Evolutionary conservation across 2,113 vertebrate species (phyloP).

Genomic region (Aegithalos caudatus): DNA sequence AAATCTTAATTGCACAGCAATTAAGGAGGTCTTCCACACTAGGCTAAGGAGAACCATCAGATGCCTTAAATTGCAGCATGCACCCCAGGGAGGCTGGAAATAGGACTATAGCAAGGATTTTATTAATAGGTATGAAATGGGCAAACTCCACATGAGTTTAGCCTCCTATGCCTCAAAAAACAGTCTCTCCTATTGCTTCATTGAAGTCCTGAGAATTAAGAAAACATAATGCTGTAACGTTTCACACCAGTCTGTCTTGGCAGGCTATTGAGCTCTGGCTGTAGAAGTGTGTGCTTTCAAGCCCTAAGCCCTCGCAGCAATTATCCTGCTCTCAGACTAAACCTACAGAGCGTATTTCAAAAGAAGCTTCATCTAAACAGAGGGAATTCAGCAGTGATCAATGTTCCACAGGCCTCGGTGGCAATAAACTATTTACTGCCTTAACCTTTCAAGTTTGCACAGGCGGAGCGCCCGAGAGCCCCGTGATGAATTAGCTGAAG

Average conservation of each 20-base stretch:
- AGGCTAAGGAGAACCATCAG: background rate
- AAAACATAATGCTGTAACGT: background rate
- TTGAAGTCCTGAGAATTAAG: background rate
- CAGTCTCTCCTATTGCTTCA: background rate
- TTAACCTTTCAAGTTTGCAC: slow-evolving; percentile 47
- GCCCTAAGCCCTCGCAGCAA: background rate
- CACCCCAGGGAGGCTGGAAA: background rate
- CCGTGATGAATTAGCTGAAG: slow-evolving; percentile 60
- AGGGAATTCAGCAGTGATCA: slow-evolving; percentile 30
- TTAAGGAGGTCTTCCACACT: background rate
- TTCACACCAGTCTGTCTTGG: background rate
- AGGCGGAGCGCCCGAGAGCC: background rate
- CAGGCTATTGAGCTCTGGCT: background rate
- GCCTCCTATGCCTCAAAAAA: background rate
- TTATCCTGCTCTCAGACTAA: slow-evolving; percentile 44
- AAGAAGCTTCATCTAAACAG: slow-evolving; percentile 45
- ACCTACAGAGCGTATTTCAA: slow-evolving; percentile 39
- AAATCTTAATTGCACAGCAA: background rate
- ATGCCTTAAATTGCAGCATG: background rate
- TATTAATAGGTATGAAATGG: background rate
- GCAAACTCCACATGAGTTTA: background rate
- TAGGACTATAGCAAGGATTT: background rate
- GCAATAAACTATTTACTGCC: slow-evolving; percentile 66
- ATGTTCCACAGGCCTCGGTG: slow-evolving; percentile 6
- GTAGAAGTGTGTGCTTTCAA: slow-evolving; percentile 16